Evolutionary conservation across 2,888 invertebrate species (phyloP), one percentile per base, ranked within the genome.

Genomic region (Mimachlamys varia): DNA sequence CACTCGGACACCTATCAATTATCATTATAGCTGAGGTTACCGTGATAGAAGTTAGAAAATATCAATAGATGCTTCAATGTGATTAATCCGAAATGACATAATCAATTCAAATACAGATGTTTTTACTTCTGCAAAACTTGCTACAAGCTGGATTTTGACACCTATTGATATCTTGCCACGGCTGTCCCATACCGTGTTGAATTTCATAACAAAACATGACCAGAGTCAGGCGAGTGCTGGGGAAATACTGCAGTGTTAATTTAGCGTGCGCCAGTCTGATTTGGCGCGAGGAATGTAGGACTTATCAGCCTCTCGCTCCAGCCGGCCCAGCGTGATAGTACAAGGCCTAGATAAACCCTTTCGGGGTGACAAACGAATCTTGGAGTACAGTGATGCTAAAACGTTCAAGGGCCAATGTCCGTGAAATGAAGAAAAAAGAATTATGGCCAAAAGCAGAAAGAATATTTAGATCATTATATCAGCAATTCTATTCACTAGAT

Each of bases 231-330:
- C 62, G n/a, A 76, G 91, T 91, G 87, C 91, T 49, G 44, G 37
- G 44, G 89, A 58, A 88, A 89, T 62, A 88, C 62, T 88, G 88
- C 89, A 88, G 53, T 88, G 91, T 89, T 91, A 91, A 91, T 91
- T 91, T 88, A 76, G 88, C 88, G 89, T 91, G 88, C 62, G 89
- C 62, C 88, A 37, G 88, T 87, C 50, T 88, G 53, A 44, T 62
- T 88, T 88, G 88, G 44, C 53, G 50, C 53, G 27, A 88, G 53
- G 88, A 88, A 50, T 49, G 53, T 49, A 13, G 27, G 53, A 50
- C 88, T 88, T 88, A 88, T 50, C 88, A 88, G 53, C 33, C 27
- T 33, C 58, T n/a, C 58, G 19, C 58, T 58, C 10, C 58, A 58
- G 58, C 22, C 76, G 76, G 12, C 76, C 15, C 76, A 76, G 76